Evolutionary conservation across 2,113 vertebrate species (phyloP).

Genomic region (Zapus hudsonius): DNA sequence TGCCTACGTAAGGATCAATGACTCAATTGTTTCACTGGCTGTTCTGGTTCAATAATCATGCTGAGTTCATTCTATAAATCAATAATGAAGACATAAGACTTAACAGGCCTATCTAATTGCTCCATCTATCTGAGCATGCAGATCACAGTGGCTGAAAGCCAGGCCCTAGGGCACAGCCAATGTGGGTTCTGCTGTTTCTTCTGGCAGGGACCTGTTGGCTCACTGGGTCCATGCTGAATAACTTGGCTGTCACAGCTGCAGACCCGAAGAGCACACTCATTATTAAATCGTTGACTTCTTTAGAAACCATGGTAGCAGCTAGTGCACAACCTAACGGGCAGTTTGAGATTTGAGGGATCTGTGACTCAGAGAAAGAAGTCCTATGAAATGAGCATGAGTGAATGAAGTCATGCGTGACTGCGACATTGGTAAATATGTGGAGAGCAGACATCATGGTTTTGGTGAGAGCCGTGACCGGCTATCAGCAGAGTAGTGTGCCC

Average conservation of each 20-base stretch:
- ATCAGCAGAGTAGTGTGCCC: not conserved
- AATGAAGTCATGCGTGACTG: not conserved
- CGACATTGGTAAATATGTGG: constrained; percentile 18
- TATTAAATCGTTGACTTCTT: constrained; percentile 24
- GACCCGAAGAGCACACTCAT: not conserved
- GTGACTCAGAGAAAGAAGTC: not conserved
- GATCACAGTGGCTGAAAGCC: constrained; percentile 53
- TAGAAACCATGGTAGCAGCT: not conserved
- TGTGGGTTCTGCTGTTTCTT: constrained; percentile 49
- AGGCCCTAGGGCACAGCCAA: constrained; percentile 30
- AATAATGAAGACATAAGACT: constrained; percentile 73
- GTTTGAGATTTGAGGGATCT: not conserved
- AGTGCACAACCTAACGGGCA: constrained; percentile 9
- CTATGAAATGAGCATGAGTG: not conserved
- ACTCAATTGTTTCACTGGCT: constrained; percentile 62
- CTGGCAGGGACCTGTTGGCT: constrained; percentile 44
- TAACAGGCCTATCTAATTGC: constrained; percentile 71
- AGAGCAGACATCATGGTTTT: not conserved
- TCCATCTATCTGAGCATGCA: constrained; percentile 50
- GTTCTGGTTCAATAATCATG: constrained; percentile 65
- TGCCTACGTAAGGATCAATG: constrained; percentile 62
- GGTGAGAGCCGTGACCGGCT: not conserved
- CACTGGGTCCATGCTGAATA: not conserved
- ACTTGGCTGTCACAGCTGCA: not conserved
- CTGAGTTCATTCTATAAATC: constrained; percentile 77